phyloP scores from a whole-genome alignment of 2,888 invertebrate genomes.

The Osedax fenrisi region DNA sequence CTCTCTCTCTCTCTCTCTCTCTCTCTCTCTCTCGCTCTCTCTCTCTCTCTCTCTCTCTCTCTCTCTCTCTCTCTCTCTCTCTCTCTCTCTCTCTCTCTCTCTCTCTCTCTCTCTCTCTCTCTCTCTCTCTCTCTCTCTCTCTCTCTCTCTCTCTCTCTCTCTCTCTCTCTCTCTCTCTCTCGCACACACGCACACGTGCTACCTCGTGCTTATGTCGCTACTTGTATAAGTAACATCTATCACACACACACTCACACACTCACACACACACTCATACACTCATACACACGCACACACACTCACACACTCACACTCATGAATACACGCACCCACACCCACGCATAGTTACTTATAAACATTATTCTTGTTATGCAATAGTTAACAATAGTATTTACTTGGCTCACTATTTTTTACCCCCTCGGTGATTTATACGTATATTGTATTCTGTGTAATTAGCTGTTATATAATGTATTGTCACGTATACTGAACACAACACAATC shows the following conservation, averaged over 20 bases:
- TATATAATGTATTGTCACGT: too few relatives aligned
- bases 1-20: slow-evolving; percentile 41
- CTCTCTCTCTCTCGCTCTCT: slow-evolving; percentile 25
- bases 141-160: not conserved
- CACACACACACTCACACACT: not conserved
- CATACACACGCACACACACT: not conserved
- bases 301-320: not conserved
- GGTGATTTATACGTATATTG: too few relatives aligned
- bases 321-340: not conserved
- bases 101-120: slow-evolving; percentile 2
- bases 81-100: slow-evolving; percentile 22
- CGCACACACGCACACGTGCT: not conserved
- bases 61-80: slow-evolving; percentile 27
- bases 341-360: not conserved
- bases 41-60: slow-evolving; percentile 37
- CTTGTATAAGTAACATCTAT: not conserved
- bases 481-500: too few relatives aligned
- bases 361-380: too few relatives aligned
- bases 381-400: too few relatives aligned
- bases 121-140: not conserved
- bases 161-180: slow-evolving; percentile 11
- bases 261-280: not conserved
- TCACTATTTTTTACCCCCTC: too few relatives aligned
- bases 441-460: too few relatives aligned
- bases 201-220: not conserved